Conservation (phyloP, 2,888 invertebrate species). For the Trypoxylon attenuatum region DNA sequence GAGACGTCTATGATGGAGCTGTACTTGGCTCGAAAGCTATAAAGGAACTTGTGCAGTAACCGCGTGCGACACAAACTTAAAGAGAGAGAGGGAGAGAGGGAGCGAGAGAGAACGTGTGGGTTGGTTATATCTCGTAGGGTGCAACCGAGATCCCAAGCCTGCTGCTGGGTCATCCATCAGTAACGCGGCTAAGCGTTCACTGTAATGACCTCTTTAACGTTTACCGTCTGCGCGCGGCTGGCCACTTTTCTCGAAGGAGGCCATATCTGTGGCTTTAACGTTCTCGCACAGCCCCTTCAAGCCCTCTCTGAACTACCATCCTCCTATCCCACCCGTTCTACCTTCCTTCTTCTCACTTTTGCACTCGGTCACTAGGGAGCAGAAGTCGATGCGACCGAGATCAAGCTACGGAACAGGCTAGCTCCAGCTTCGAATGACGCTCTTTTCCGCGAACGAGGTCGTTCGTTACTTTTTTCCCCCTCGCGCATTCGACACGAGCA, state of each 20-base stretch:
- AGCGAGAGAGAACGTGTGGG: too few species aligned
- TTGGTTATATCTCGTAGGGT: too few species aligned
- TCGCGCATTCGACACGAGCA: too few species aligned
- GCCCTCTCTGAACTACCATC: background rate
- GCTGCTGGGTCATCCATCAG: constrained; percentile 19
- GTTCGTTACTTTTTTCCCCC: too few species aligned
- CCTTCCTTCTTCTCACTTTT: background rate
- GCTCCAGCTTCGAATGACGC: background rate
- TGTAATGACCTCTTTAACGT: constrained; percentile 41
- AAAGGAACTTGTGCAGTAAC: constrained; percentile 50
- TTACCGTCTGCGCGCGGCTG: constrained; percentile 7
- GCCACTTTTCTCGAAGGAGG: constrained; percentile 42
- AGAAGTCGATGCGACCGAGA: background rate
- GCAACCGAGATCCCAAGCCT: too few species aligned
- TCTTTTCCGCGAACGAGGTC: background rate
- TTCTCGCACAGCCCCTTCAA: background rate
- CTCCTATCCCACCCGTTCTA: background rate
- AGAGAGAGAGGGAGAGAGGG: constrained; percentile 25
- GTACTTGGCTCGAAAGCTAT: constrained; percentile 29
- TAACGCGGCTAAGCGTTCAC: constrained; percentile 17
- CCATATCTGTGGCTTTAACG: constrained; percentile 43
- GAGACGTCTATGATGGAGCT: constrained; percentile 48
- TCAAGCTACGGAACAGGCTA: background rate
- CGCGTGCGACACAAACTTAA: constrained; percentile 17
- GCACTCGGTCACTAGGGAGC: background rate